Percentiles rank a stretch among this genome's conserved stretches.
Evolutionary conservation across 1,140 invertebrate species (phyloP).

Genomic region (Idris sp.): DNA sequence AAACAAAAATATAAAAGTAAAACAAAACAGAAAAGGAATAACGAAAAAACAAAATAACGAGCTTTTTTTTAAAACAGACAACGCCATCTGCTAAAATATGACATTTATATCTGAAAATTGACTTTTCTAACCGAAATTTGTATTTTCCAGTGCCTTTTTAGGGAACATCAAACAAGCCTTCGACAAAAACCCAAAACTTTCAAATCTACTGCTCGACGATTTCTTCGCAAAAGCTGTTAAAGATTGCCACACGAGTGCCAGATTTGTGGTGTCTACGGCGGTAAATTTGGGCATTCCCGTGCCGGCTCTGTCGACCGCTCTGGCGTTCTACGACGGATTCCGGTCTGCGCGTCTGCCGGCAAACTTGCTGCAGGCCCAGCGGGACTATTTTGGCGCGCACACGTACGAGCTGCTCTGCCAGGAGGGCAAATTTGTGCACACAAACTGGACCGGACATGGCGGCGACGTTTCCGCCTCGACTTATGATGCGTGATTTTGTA

Average conservation of each 20-base stretch:
- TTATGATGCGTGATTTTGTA: constrained; percentile 90
- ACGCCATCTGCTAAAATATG: no score
- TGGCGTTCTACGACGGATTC: constrained; percentile 99
- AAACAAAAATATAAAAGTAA: no score
- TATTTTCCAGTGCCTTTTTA: constrained; percentile 91
- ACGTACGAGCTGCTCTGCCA: constrained; percentile 94
- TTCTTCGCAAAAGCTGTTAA: constrained; percentile 94
- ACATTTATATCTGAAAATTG: no score
- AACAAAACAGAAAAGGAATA: no score
- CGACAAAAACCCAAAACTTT: constrained; percentile 92
- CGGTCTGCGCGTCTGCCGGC: constrained; percentile 89
- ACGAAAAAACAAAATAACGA: no score
- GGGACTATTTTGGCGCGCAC: constrained; percentile 99
- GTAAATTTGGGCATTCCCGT: constrained; percentile 91
- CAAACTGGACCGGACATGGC: constrained; percentile 99
- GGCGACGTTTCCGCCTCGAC: constrained; percentile 97
- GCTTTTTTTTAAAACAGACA: no score
- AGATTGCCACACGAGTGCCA: constrained; percentile 86
- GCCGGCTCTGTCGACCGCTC: constrained; percentile 93
- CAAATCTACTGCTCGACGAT: constrained; percentile 95
- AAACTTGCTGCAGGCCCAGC: constrained; percentile 95
- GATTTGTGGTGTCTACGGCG: constrained; percentile 83
- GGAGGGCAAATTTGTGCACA: constrained; percentile 96
- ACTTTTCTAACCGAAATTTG: no score
- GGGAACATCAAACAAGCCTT: constrained; percentile 98